These are phyloP conservation scores for Borostomias antarcticus DNA, from an alignment of 2,797 vertebrate genomes.

Conservation along the genomic window DNA sequence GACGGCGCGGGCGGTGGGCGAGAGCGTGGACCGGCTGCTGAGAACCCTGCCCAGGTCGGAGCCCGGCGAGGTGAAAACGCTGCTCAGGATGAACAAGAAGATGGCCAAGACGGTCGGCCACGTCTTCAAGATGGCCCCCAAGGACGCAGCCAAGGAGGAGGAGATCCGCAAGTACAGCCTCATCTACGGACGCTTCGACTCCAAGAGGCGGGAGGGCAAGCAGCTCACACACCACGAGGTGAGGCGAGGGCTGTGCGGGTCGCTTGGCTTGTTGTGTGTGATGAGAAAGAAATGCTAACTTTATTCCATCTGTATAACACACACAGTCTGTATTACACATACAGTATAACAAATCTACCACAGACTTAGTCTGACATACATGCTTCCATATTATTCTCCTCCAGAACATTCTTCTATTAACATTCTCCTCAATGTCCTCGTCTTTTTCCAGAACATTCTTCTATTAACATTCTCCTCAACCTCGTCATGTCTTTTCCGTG, in stretches of 20 bases:
- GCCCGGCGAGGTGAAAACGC: slow-evolving; percentile 80
- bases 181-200: slow-evolving; percentile 94
- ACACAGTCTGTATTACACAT: too few relatives aligned
- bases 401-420: too few relatives aligned
- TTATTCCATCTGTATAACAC: too few relatives aligned
- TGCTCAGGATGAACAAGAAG: slow-evolving; percentile 95
- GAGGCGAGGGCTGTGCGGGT: slow-evolving; percentile 43
- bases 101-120: slow-evolving; percentile 92
- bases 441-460: too few relatives aligned
- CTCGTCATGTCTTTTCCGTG: slow-evolving; percentile 31
- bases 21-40: slow-evolving; percentile 88
- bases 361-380: too few relatives aligned
- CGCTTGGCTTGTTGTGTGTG: neutral
- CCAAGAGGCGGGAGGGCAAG: slow-evolving; percentile 93
- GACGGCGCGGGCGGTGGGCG: slow-evolving; percentile 83
- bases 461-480: neutral
- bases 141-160: slow-evolving; percentile 88
- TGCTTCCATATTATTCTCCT: too few relatives aligned
- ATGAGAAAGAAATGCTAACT: too few relatives aligned
- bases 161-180: slow-evolving; percentile 95
- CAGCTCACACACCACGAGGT: slow-evolving; percentile 96
- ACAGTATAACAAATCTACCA: too few relatives aligned
- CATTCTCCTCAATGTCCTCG: too few relatives aligned
- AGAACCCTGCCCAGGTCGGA: slow-evolving; percentile 86
- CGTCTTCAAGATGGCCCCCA: slow-evolving; percentile 91